Evolutionary conservation across 53 echinoderm and acorn worm genomes (phyloP).

Genomic region (Antedon mediterranea): DNA sequence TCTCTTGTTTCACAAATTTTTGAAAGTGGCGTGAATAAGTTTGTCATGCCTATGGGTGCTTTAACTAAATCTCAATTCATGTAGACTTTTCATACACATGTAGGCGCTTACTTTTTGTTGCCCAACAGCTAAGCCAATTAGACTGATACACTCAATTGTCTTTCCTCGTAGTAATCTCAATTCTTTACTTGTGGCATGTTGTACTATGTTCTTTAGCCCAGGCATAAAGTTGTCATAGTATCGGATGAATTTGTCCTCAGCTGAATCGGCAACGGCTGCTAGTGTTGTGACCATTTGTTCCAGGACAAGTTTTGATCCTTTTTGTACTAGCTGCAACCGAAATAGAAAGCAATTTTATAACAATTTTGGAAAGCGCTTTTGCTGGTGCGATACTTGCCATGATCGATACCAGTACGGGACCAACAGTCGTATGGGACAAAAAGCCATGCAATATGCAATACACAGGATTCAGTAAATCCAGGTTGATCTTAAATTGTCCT

Average conservation of each 20-base stretch:
- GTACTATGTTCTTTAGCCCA: conserved; percentile 70
- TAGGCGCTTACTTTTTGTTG: conserved; percentile 49
- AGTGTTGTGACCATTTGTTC: conserved; percentile 98
- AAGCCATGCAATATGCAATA: too few species aligned
- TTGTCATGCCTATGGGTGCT: too few species aligned
- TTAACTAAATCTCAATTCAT: too few species aligned
- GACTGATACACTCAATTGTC: conserved; percentile 91
- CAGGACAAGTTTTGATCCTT: conserved; percentile 77
- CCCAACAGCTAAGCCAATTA: conserved; percentile 84
- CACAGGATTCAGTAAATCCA: too few species aligned
- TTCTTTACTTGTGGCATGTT: conserved; percentile 77
- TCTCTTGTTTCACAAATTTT: too few species aligned
- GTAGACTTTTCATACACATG: too few species aligned
- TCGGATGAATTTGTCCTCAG: conserved; percentile 71
- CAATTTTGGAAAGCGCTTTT: too few species aligned
- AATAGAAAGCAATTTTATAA: not conserved
- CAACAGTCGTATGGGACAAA: too few species aligned
- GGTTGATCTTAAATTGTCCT: too few species aligned
- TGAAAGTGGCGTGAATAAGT: too few species aligned
- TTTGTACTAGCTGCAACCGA: conserved; percentile 51
- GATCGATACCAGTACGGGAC: too few species aligned
- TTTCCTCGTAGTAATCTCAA: conserved; percentile 67
- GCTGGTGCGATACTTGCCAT: not conserved
- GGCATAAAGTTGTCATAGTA: conserved; percentile 98
- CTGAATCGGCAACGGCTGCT: conserved; percentile 83